These are phyloP conservation scores for Colossoma macropomum DNA, from an alignment of 2,113 vertebrate genomes.

Conservation along the genomic window DNA sequence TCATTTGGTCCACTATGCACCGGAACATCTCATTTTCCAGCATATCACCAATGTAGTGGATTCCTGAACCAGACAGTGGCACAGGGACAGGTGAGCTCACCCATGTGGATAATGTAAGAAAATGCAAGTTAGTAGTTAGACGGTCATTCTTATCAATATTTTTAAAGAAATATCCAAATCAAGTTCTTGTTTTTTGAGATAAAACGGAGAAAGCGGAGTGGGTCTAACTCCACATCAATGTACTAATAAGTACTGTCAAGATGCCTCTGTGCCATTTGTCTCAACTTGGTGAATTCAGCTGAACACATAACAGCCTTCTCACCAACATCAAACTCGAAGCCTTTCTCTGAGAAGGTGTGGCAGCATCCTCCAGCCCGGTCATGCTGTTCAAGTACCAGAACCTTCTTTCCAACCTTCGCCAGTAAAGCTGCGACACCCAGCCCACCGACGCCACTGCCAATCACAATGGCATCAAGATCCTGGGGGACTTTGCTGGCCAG, in stretches of 20 bases:
- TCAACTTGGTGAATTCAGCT: background rate
- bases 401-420: slow-evolving; percentile 85
- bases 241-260: too few relatives aligned
- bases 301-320: slow-evolving; percentile 42
- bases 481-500: slow-evolving; percentile 79
- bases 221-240: too few relatives aligned
- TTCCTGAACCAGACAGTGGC: slow-evolving; percentile 81
- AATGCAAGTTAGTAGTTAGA: too few relatives aligned
- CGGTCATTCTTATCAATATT: too few relatives aligned
- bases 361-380: slow-evolving; percentile 89
- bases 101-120: background rate
- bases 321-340: slow-evolving; percentile 94
- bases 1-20: slow-evolving; percentile 86
- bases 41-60: slow-evolving; percentile 92
- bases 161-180: too few relatives aligned
- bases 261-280: too few relatives aligned
- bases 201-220: too few relatives aligned
- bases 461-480: slow-evolving; percentile 84
- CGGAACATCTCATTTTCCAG: slow-evolving; percentile 70
- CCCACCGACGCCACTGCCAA: slow-evolving; percentile 91
- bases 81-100: background rate
- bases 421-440: slow-evolving; percentile 83
- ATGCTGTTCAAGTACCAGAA: slow-evolving; percentile 93
- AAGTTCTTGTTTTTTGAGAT: too few relatives aligned
- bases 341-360: slow-evolving; percentile 88